These are phyloP conservation scores for Eulemur mongoz DNA, from an alignment of 2,797 vertebrate species.

Conservation along the genomic window DNA sequence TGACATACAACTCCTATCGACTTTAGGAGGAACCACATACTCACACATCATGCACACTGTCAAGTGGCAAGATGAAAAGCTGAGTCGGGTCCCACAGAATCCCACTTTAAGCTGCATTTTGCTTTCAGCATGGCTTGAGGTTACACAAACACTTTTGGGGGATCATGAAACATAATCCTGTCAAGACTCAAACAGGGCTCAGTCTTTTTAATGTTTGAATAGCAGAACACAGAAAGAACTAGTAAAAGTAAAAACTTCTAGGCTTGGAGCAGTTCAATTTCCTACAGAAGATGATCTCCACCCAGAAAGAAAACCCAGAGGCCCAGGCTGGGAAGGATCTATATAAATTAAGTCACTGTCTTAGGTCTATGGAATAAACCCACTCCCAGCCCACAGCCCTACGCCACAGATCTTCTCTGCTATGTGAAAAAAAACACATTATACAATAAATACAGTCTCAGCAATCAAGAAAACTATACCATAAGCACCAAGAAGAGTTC, in stretches of 20 bases:
- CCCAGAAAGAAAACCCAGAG: slow-evolving; percentile 83
- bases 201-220: slow-evolving; percentile 80
- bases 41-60: background rate
- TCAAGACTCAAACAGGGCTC: slow-evolving; percentile 78
- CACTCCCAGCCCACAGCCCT: background rate
- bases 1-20: background rate
- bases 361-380: slow-evolving; percentile 43
- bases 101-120: slow-evolving; percentile 67
- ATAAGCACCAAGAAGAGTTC: background rate
- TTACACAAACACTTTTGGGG: slow-evolving; percentile 81
- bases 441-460: background rate
- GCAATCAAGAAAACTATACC: background rate
- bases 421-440: background rate
- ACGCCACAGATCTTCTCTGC: background rate
- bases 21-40: background rate
- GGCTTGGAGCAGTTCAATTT: slow-evolving; percentile 82
- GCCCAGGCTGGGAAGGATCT: slow-evolving; percentile 56
- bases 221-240: slow-evolving; percentile 79
- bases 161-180: slow-evolving; percentile 82
- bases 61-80: background rate
- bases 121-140: slow-evolving; percentile 79
- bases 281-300: slow-evolving; percentile 83
- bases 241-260: slow-evolving; percentile 75
- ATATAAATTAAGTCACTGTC: slow-evolving; percentile 31
- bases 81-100: background rate